Conservation (phyloP, 2,113 vertebrate genomes). For the Salvelinus sp. region DNA sequence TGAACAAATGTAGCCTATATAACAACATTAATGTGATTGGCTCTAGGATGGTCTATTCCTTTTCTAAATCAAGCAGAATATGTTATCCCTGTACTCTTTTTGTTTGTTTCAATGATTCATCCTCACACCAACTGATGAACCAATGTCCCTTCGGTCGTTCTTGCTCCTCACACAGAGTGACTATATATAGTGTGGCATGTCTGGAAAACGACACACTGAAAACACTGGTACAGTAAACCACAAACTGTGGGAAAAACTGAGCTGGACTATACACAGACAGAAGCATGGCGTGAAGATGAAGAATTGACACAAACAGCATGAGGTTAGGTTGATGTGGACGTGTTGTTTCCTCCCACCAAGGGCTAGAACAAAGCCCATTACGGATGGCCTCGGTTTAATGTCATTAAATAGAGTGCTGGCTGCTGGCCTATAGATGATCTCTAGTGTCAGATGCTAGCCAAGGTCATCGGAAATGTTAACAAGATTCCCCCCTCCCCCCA, state of each 20-base stretch:
- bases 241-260: neutral
- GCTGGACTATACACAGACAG: neutral
- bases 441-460: constrained; percentile 72
- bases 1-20: neutral
- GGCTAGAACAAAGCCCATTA: constrained; percentile 54
- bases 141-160: too few relatives aligned
- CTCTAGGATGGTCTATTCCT: neutral
- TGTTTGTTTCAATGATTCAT: too few relatives aligned
- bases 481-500: constrained; percentile 61
- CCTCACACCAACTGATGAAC: too few relatives aligned
- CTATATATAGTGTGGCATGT: too few relatives aligned
- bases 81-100: too few relatives aligned
- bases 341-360: constrained; percentile 23
- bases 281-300: constrained; percentile 2
- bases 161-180: too few relatives aligned
- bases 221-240: too few relatives aligned
- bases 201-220: too few relatives aligned
- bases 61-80: neutral
- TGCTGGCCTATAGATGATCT: constrained; percentile 69
- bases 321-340: constrained; percentile 9
- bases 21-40: neutral
- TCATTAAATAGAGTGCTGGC: constrained; percentile 77
- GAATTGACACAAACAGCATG: constrained; percentile 19
- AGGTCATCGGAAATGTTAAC: constrained; percentile 78
- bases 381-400: constrained; percentile 63